A percentile compares a stretch with the other conserved stretches of the same genome.
Conservation (phyloP, 2,113 vertebrate species). For the Mustela lutreola region DNA sequence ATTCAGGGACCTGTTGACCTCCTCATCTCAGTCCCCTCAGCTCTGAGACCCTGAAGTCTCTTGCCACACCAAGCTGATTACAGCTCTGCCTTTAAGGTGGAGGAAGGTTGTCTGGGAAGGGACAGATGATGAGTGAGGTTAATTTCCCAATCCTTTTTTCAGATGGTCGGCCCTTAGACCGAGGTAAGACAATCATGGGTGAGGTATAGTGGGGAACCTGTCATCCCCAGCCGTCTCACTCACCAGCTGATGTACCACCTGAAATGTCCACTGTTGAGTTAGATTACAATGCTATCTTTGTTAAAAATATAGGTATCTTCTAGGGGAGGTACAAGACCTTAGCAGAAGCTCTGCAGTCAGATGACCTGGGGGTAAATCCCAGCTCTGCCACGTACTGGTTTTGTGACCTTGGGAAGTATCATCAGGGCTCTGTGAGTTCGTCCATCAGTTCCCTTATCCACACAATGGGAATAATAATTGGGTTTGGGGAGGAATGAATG, state of each 20-base stretch:
- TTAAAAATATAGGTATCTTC: slow-evolving; percentile 10
- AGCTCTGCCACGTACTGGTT: neutral
- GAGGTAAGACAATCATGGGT: neutral
- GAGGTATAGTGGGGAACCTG: fast-evolving
- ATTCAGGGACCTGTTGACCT: neutral
- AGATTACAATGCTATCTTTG: neutral
- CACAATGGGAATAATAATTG: neutral
- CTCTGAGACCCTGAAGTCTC: neutral
- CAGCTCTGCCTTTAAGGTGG: neutral
- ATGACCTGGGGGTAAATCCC: neutral
- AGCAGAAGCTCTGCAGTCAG: neutral
- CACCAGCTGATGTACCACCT: neutral
- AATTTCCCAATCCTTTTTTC: neutral
- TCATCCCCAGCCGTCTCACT: neutral
- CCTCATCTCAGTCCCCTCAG: neutral
- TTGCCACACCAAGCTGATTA: neutral
- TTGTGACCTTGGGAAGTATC: neutral
- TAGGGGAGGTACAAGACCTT: neutral
- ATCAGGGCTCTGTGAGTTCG: neutral
- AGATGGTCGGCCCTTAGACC: neutral
- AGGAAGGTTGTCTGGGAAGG: neutral
- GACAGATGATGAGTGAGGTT: neutral
- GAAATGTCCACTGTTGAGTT: neutral
- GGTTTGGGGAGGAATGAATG: neutral
- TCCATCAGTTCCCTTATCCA: neutral